phyloP scores from a whole-genome alignment of 2,113 vertebrate species.

The Hyperopisus bebe region DNA sequence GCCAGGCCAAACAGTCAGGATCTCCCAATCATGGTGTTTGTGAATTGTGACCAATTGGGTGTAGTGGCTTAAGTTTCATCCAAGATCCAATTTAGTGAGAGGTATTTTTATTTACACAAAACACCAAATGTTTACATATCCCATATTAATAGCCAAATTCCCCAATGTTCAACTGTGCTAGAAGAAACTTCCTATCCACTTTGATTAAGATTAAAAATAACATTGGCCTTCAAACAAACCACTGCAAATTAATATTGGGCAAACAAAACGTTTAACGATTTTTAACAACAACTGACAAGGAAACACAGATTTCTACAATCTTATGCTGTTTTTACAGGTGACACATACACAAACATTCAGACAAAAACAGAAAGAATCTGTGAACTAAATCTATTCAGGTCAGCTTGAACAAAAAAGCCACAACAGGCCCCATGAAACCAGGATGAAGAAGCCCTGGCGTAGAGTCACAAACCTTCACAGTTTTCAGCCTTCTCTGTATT shows the following conservation, averaged over 20 bases:
- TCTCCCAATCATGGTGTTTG: neutral
- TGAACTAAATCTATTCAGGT: neutral
- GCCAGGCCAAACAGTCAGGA: neutral
- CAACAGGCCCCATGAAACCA: neutral
- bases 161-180: neutral
- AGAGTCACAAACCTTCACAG: neutral
- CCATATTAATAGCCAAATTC: neutral
- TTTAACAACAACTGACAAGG: neutral
- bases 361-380: neutral
- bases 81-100: neutral
- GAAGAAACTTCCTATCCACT: neutral
- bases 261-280: neutral
- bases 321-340: slow-evolving; percentile 4
- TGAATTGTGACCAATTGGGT: neutral
- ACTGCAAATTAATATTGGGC: neutral
- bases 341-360: neutral
- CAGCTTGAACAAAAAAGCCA: neutral
- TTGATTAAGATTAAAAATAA: neutral
- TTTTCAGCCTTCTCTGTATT: neutral
- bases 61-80: neutral
- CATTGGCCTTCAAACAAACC: neutral
- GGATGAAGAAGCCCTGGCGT: neutral
- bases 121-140: neutral
- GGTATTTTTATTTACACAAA: neutral
- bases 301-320: neutral